phyloP scores from a whole-genome alignment of 2,113 vertebrate species.

The Pedionomus torquatus region DNA sequence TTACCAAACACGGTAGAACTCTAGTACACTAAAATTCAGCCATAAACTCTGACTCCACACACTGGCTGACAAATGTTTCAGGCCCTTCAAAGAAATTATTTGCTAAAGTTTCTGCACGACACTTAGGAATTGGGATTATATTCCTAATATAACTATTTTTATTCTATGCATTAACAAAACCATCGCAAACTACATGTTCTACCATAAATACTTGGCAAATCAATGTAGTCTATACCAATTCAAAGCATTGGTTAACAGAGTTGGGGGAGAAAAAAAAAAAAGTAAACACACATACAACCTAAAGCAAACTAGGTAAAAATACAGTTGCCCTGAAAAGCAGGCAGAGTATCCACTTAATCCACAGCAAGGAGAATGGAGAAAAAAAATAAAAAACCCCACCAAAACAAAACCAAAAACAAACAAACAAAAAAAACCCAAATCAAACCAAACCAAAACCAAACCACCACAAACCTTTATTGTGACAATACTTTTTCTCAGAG shows the following conservation, averaged over 20 bases:
- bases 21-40: not conserved
- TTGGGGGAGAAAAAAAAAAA: accelerated
- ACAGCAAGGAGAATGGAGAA: not conserved
- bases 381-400: too few relatives aligned
- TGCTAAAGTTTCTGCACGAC: not conserved
- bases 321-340: not conserved
- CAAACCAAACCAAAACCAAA: too few relatives aligned
- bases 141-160: not conserved
- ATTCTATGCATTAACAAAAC: not conserved
- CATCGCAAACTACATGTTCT: not conserved
- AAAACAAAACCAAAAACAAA: too few relatives aligned
- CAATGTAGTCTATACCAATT: not conserved
- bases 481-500: not conserved
- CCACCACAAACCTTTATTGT: not conserved
- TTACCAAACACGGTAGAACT: not conserved
- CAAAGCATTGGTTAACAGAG: not conserved
- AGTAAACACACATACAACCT: not conserved
- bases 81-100: not conserved
- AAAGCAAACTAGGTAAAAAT: not conserved
- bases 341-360: not conserved
- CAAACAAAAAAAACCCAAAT: too few relatives aligned
- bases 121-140: not conserved
- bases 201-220: not conserved
- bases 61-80: not conserved
- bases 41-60: not conserved